Evolutionary conservation across 2,113 vertebrate species (phyloP), one percentile per base, ranked within the genome.

Genomic region (Callipepla squamata): DNA sequence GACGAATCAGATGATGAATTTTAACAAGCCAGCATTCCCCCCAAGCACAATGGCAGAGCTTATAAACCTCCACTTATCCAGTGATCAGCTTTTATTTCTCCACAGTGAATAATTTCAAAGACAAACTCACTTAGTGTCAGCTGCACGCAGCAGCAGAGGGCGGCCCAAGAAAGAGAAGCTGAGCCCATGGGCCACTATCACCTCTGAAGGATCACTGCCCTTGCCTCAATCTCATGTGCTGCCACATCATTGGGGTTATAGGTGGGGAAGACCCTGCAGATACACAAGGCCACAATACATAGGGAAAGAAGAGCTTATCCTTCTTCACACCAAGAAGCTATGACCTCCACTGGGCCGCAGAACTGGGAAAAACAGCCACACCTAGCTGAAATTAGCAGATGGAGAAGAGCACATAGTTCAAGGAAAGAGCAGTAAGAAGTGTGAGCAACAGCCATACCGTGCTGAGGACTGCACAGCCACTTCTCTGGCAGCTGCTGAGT

Each of bases 1-100:
- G 94, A 94, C 93, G 62, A 96, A 94, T 85, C 78, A 89, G 63
- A 61, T 82, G 89, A 95, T 94, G 84, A 96, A 96, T 96, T 96
- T 96, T 91, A 96, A 94, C 66, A 73, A 93, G 89, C 45, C 42
- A 82, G 45, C 38, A 9, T n/a, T 94, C 10, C 89, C 91, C 55
- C 17, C 67, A 80, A 78, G 92, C 91, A 85, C 92, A 94, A 85
- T 42, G 34, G 34, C 80, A 93, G 70, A 89, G 70, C 72, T 92
- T 42, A 85, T 89, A 95, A 94, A 74, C 80, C 63, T 45, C 34
- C 67, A 76, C 74, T 83, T 91, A 96, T 80, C 67, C 79, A 80
- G 67, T 7, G 23, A 93, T 85, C 89, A 67, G 55, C 47, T 87
- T 93, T 82, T 87, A 85, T 77, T 96, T 89, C 87, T 95, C 81